Conservation (phyloP, 2,888 invertebrate genomes). For the Heliconius ethilla region DNA sequence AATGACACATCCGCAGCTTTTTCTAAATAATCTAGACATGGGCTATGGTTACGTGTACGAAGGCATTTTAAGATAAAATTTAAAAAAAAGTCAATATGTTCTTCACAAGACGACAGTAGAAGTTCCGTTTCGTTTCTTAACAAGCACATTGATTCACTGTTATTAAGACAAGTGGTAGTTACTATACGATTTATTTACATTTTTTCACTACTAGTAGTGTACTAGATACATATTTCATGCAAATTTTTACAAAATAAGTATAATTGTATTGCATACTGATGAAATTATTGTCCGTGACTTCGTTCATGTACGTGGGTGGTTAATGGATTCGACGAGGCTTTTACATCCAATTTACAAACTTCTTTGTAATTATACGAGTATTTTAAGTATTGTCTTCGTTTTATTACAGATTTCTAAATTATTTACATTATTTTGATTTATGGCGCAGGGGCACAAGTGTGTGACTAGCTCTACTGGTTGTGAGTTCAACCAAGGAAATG, state of each 20-base stretch:
- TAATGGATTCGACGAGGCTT: not conserved
- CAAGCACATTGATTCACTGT: not conserved
- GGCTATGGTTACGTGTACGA: too few species aligned
- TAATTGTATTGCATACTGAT: conserved; percentile 18
- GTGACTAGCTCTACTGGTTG: not conserved
- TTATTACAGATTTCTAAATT: not conserved
- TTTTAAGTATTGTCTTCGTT: not conserved
- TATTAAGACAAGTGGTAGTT: not conserved
- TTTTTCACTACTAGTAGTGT: not conserved
- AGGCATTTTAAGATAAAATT: too few species aligned
- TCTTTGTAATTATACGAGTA: not conserved
- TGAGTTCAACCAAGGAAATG: not conserved
- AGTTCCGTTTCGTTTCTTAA: not conserved
- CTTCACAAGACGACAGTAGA: too few species aligned
- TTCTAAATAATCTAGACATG: too few species aligned
- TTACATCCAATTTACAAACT: conserved; percentile 4
- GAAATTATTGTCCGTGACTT: conserved; percentile 10
- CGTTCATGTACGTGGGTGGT: not conserved
- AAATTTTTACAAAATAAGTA: not conserved
- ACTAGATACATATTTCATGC: not conserved
- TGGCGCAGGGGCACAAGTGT: not conserved
- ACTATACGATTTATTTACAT: not conserved
- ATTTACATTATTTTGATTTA: not conserved
- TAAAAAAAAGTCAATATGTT: too few species aligned
- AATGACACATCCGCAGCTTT: too few species aligned